Base-by-base conservation (phyloP, 2,797 vertebrate genomes). In the Sphenopsis melanotis region DNA sequence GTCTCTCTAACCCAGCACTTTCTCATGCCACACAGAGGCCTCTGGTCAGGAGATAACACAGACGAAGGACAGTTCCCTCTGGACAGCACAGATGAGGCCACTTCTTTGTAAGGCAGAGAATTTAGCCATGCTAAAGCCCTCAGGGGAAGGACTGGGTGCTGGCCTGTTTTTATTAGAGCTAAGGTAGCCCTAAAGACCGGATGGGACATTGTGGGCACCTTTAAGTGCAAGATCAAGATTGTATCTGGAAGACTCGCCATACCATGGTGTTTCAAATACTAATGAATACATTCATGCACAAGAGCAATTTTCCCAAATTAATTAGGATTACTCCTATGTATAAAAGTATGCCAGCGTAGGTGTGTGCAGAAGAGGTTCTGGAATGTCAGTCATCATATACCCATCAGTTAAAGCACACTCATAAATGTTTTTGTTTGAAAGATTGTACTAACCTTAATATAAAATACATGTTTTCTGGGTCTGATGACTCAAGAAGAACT, bases 231-330 rank as follows among this genome's bases (percentile, higher is more conserved):
- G 86, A 90, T 80, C 52, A 44, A 95, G 93, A 96, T 94, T 42
- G 23, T 91, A 94, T 90, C 95, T 90, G 27, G 44, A 77, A 85
- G 60, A 91, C 49, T 93, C 12, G 36, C 64, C 68, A 53, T 83
- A 66, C 77, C 15, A 0, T 61, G 70, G 37, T 87, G 72, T 90
- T 95, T 95, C 87, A 90, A 93, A 85, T 23, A 75, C 30, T 94
- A 77, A 90, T 91, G 70, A 94, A 90, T 50, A 34, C 83, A 90
- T 68, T 78, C 82, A 89, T 69, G 84, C 76, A 91, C 87, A 91
- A 87, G 89, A 69, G 89, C 61, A 83, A 96, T 95, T 94, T 94
- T 96, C 90, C 72, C 81, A 94, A 96, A 96, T 96, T 97, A 96
- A 95, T 96, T 94, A 90, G 94, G 86, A 95, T 96, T 95, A 92